A percentile compares a stretch with the other conserved stretches of the same genome.
phyloP scores from a whole-genome alignment of 2,888 invertebrate species.

The Acleris laterana region DNA sequence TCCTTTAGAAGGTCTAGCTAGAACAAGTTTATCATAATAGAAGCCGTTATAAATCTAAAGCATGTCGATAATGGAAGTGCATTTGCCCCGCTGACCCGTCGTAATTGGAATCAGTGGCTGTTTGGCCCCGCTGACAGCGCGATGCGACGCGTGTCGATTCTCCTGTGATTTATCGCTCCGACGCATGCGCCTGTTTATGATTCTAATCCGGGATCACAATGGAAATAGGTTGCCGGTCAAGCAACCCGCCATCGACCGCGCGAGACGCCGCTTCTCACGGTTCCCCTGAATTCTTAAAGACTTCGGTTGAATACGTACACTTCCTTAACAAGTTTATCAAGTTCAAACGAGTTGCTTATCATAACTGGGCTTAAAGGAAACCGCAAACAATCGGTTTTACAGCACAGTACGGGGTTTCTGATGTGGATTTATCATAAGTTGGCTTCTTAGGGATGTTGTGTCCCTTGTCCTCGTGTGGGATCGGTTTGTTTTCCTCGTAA shows the following conservation, averaged over 20 bases:
- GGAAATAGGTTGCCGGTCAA: conserved; percentile 73
- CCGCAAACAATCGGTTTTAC: conserved; percentile 17
- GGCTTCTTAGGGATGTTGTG: conserved; percentile 56
- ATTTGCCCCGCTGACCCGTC: conserved; percentile 28
- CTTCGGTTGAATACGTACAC: neutral
- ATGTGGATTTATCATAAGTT: conserved; percentile 48
- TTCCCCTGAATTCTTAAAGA: conserved; percentile 10
- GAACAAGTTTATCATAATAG: conserved; percentile 24
- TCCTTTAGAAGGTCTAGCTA: conserved; percentile 26
- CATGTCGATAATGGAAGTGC: conserved; percentile 20
- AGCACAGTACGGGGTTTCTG: conserved; percentile 46
- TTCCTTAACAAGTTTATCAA: neutral
- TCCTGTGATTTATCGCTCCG: conserved; percentile 49
- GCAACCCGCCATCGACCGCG: conserved; percentile 63
- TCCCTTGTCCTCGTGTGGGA: conserved; percentile 48
- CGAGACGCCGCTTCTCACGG: conserved; percentile 23
- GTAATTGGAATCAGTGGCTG: conserved; percentile 42
- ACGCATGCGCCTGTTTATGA: conserved; percentile 61
- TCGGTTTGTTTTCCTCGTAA: conserved; percentile 54
- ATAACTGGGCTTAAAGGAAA: neutral
- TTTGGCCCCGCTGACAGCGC: conserved; percentile 39
- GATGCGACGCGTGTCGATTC: conserved; percentile 39
- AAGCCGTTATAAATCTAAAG: conserved; percentile 13
- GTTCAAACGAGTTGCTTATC: neutral
- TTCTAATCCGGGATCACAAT: conserved; percentile 64